Conservation (phyloP, 2,797 vertebrate species). For the Todus mexicanus region DNA sequence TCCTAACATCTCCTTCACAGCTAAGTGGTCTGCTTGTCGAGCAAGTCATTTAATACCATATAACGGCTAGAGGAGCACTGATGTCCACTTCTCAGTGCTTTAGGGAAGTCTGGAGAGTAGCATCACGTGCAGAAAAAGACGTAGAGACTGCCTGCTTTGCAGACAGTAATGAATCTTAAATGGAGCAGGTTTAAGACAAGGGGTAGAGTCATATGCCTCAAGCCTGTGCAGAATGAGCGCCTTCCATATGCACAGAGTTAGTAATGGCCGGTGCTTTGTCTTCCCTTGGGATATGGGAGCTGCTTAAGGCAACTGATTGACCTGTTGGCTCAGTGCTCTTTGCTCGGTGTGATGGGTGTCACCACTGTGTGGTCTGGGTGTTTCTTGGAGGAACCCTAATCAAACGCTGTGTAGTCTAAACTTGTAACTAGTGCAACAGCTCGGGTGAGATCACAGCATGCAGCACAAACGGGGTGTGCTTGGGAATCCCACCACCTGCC, state of each 20-base stretch:
- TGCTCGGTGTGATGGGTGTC: background rate
- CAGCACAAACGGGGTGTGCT: background rate
- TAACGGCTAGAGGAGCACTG: background rate
- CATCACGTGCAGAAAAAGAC: rapidly evolving
- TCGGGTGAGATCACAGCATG: background rate
- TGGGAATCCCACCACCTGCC: background rate
- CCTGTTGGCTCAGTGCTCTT: background rate
- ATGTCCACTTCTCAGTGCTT: rapidly evolving
- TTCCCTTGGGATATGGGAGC: background rate
- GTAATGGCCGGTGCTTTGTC: background rate
- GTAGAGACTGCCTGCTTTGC: background rate
- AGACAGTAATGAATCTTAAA: background rate
- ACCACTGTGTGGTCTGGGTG: background rate
- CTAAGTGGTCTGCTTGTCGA: background rate
- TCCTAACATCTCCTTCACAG: background rate
- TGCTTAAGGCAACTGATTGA: background rate
- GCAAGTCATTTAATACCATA: background rate
- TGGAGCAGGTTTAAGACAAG: background rate
- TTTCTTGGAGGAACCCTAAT: background rate
- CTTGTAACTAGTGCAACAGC: background rate
- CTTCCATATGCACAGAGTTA: rapidly evolving
- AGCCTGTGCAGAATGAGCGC: background rate
- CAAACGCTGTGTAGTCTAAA: no score
- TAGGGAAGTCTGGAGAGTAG: background rate
- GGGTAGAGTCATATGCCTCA: background rate